A percentile compares a stretch with the other conserved stretches of the same genome.
These are phyloP conservation scores for Drosophila anomalipes DNA, from an alignment of 2,888 invertebrate species.

Conservation along the genomic window DNA sequence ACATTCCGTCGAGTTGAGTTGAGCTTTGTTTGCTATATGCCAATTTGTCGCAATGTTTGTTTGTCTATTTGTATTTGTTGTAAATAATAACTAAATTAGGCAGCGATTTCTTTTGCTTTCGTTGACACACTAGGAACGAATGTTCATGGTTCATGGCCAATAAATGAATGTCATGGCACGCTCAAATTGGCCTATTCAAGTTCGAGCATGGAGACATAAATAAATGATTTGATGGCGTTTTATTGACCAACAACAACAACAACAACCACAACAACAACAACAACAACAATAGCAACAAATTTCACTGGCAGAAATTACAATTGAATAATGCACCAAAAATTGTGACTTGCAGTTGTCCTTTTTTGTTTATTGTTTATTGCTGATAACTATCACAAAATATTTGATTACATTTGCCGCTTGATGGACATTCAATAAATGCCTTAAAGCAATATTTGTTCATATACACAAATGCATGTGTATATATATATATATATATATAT, in stretches of 20 bases:
- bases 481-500: background rate
- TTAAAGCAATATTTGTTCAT: constrained; percentile 7
- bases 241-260: constrained; percentile 9
- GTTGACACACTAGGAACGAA: background rate
- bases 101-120: constrained; percentile 48
- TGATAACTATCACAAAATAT: constrained; percentile 11
- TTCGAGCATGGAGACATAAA: constrained; percentile 30
- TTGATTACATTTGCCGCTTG: constrained; percentile 21
- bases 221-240: constrained; percentile 29
- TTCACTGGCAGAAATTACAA: background rate
- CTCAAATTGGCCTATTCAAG: constrained; percentile 19
- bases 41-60: constrained; percentile 67
- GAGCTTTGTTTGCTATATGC: constrained; percentile 65
- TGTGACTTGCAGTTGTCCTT: constrained; percentile 40
- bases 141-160: constrained; percentile 43
- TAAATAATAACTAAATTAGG: constrained; percentile 77
- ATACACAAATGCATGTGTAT: background rate
- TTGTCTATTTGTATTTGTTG: constrained; percentile 52
- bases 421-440: constrained; percentile 16
- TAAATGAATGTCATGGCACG: constrained; percentile 34
- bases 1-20: constrained; percentile 38
- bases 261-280: background rate
- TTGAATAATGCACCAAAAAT: constrained; percentile 4
- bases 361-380: constrained; percentile 4
- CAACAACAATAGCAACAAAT: background rate